A percentile compares a stretch with the other conserved stretches of the same genome.
phyloP scores from a whole-genome alignment of 2,113 vertebrate species.

The Toxotes chatareus region DNA sequence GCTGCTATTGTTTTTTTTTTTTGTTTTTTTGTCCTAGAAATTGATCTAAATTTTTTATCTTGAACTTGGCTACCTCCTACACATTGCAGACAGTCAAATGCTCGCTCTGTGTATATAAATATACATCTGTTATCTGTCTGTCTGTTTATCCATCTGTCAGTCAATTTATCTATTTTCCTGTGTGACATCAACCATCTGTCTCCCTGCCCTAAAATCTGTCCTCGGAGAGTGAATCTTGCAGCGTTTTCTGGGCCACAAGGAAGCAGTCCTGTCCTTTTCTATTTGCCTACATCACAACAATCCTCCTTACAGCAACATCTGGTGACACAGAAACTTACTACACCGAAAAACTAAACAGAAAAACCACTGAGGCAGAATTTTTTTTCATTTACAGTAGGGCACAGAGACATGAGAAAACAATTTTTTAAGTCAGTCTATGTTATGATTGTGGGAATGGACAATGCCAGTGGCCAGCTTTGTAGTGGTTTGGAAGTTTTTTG shows the following conservation, averaged over 20 bases:
- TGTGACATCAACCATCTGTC: conserved; percentile 66
- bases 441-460: neutral
- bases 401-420: neutral
- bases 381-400: conserved; percentile 21
- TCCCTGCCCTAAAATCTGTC: conserved; percentile 47
- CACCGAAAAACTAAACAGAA: neutral
- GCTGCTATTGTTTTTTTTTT: neutral
- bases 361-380: neutral
- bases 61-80: neutral
- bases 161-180: conserved; percentile 33
- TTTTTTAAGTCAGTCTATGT: neutral
- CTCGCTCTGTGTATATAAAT: neutral
- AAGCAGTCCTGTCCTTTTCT: conserved; percentile 13
- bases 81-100: neutral
- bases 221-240: conserved; percentile 5
- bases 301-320: conserved; percentile 46
- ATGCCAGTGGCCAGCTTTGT: neutral
- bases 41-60: neutral
- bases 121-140: conserved; percentile 12
- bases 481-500: conserved; percentile 44
- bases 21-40: neutral
- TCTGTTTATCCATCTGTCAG: conserved; percentile 51
- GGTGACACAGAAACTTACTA: conserved; percentile 39
- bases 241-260: conserved; percentile 38
- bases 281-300: conserved; percentile 2